phyloP scores from a whole-genome alignment of 2,797 vertebrate species.

The Nothura maculosa region DNA sequence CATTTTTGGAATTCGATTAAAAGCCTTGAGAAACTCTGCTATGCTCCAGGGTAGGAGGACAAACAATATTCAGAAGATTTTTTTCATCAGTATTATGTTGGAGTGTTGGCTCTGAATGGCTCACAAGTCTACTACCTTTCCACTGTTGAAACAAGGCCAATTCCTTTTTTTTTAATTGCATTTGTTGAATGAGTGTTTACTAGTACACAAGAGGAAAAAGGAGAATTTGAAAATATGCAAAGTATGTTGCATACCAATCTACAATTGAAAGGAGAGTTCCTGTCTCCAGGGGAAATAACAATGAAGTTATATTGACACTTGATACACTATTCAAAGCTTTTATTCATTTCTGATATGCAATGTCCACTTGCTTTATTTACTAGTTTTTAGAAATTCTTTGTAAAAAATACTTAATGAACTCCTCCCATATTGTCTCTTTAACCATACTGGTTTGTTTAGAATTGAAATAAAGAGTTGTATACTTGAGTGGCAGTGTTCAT shows the following conservation, averaged over 20 bases:
- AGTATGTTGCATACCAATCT: neutral
- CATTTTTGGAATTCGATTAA: neutral
- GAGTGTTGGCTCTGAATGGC: neutral
- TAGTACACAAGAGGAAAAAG: neutral
- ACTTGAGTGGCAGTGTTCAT: neutral
- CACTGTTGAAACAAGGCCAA: neutral
- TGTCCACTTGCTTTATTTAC: neutral
- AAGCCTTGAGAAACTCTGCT: neutral
- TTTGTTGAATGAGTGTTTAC: neutral
- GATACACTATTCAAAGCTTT: neutral
- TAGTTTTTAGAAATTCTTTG: neutral
- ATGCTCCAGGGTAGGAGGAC: neutral
- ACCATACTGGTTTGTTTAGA: neutral
- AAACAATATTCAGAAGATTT: neutral
- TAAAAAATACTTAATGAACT: neutral
- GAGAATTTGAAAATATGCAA: neutral
- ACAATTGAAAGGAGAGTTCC: neutral
- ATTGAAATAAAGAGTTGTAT: neutral
- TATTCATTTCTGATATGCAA: neutral
- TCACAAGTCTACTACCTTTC: neutral
- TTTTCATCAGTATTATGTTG: neutral
- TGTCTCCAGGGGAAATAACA: neutral
- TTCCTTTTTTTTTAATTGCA: neutral
- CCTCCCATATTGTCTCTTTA: neutral
- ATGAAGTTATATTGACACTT: neutral